Conservation (phyloP, 2,113 vertebrate species). For the Dasyornis broadbenti region DNA sequence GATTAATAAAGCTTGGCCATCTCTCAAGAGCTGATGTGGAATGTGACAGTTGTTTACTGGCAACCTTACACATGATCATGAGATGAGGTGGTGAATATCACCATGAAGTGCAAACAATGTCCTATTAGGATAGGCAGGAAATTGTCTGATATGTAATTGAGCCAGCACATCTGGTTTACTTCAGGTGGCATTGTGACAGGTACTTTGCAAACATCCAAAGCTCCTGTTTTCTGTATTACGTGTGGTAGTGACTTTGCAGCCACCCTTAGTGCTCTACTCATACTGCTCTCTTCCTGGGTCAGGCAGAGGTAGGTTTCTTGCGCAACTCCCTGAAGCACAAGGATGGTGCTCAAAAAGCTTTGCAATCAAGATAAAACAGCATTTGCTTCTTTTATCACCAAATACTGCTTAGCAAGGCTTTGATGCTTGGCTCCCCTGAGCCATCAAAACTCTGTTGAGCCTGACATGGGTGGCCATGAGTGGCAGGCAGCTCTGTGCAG, state of each 20-base stretch:
- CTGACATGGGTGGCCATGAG: background rate
- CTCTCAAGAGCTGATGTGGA: background rate
- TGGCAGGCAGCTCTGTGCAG: background rate
- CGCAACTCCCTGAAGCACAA: background rate
- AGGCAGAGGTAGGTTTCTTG: background rate
- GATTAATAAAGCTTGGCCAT: background rate
- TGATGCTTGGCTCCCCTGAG: background rate
- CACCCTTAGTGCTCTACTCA: fast-evolving
- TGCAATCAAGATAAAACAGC: background rate
- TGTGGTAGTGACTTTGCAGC: background rate
- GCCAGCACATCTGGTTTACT: background rate
- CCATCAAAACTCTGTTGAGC: background rate
- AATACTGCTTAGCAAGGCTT: background rate
- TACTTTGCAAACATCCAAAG: background rate
- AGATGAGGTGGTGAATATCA: background rate
- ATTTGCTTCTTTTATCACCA: background rate
- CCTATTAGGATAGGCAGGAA: background rate
- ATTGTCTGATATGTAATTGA: background rate
- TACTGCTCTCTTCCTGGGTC: background rate
- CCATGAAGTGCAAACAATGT: background rate
- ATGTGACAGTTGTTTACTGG: background rate
- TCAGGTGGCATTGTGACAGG: background rate
- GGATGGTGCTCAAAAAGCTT: background rate
- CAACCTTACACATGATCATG: background rate
- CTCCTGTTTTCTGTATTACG: background rate